Base-by-base conservation (phyloP, 1,140 invertebrate genomes). In the Diprion similis region DNA sequence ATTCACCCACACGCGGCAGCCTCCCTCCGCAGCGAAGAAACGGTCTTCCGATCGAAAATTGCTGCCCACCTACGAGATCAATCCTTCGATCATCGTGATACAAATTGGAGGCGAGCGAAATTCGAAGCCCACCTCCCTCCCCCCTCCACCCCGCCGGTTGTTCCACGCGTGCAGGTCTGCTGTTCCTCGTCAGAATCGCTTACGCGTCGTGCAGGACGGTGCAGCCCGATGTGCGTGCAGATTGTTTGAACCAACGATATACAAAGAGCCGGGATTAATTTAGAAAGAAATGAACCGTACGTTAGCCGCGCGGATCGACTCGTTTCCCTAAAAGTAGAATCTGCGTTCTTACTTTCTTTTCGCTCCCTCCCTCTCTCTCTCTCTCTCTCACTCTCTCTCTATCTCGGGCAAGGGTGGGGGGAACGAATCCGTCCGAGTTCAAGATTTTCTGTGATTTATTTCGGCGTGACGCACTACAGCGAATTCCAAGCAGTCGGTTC, bases 341-440 rank as follows among this genome's bases (percentile, higher is more conserved):
- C 11, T 9, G 51, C 11, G 51, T 6, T 59, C 8, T 10, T 59
- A 37, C 24, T 37, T 13, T 59, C n/a, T 59, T 59, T 59, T 59
- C n/a, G 6, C 51, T 59, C 51, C 51, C 11, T 59, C 51, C 6
- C 24, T 4, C 51, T 74, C 73, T 74, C 18, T 51, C 59, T 65
- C 73, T 64, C 46, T 46, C 10, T 24, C 46, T 10, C 15, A 24
- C 70, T 46, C 59, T 74, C 70, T 73, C 71, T 18, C 37, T 68
- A 15, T 17, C 11, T 13, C 11, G n/a, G 51, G 51, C 2, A 37
- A 6, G 24, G 24, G 24, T 0, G 24, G 24, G 24, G 24, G 2
- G 24, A 37, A 6, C 24, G 24, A 37, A 37, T 13, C 9, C 11
- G 51, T 9, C n/a, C 51, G 51, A 59, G 51, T 59, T 59, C n/a